Percentiles rank a stretch among this genome's conserved stretches.
These are phyloP conservation scores for Oasisia sp. DNA, from an alignment of 2,888 invertebrate species.

Conservation along the genomic window DNA sequence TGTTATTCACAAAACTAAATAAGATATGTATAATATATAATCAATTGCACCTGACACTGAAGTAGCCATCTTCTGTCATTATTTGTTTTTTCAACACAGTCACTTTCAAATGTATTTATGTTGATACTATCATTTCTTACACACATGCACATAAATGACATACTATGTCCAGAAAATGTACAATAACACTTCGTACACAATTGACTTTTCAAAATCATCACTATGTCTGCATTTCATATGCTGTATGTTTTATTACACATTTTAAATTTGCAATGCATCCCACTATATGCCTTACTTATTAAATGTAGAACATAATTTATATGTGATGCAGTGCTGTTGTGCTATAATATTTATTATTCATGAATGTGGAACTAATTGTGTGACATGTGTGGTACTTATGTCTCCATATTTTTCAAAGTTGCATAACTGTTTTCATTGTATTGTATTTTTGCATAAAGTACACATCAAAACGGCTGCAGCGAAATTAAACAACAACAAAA, in stretches of 20 bases:
- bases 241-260: not conserved
- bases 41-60: too few relatives aligned
- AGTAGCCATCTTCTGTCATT: too few relatives aligned
- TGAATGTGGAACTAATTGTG: not conserved
- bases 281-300: not conserved
- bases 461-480: not conserved
- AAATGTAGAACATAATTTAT: not conserved
- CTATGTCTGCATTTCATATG: not conserved
- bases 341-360: not conserved
- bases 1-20: too few relatives aligned
- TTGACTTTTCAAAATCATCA: not conserved
- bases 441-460: not conserved
- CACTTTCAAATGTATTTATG: too few relatives aligned
- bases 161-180: not conserved
- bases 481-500: too few relatives aligned
- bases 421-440: not conserved
- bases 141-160: too few relatives aligned
- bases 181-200: not conserved
- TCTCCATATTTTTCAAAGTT: not conserved
- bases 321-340: not conserved
- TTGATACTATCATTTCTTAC: too few relatives aligned
- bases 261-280: not conserved
- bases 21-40: too few relatives aligned
- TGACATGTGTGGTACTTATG: not conserved
- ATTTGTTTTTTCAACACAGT: too few relatives aligned